A percentile compares a stretch with the other conserved stretches of the same genome.
phyloP scores from a whole-genome alignment of 2,797 vertebrate genomes.

The Xyrichtys novacula region DNA sequence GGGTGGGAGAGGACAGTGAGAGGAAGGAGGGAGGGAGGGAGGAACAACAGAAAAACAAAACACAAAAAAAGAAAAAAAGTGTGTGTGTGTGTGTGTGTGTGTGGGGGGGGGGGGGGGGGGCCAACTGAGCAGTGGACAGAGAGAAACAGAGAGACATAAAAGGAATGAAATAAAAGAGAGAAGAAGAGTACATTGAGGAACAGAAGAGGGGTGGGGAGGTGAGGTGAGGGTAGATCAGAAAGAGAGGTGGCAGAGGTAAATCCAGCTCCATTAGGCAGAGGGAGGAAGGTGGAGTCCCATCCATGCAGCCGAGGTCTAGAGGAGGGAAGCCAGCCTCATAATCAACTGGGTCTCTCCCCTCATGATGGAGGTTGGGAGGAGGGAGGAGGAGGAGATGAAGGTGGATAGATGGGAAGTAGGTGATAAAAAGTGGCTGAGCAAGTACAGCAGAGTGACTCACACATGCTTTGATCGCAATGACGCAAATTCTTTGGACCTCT shows the following conservation, averaged over 20 bases:
- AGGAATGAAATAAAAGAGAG: constrained; percentile 31
- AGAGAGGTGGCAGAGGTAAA: constrained; percentile 37
- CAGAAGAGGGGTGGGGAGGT: constrained; percentile 2
- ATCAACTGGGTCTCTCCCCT: constrained; percentile 58
- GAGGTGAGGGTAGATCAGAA: constrained; percentile 1
- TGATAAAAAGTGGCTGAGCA: constrained; percentile 34
- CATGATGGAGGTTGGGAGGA: constrained; percentile 11
- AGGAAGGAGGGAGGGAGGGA: constrained; percentile 40
- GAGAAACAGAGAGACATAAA: constrained; percentile 30
- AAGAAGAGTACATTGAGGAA: constrained; percentile 3
- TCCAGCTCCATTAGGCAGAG: constrained; percentile 84
- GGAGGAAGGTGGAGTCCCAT: constrained; percentile 43
- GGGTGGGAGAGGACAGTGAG: constrained; percentile 12
- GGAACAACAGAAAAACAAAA: constrained; percentile 71
- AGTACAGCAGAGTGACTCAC: constrained; percentile 14
- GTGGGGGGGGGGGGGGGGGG: too few species aligned
- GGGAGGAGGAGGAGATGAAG: constrained; percentile 30
- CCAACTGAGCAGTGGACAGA: constrained; percentile 53
- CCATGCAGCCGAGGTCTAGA: constrained; percentile 41
- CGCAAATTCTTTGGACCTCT: background rate
- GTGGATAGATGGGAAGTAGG: constrained; percentile 21
- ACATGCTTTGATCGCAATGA: background rate
- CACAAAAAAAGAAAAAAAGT: constrained; percentile 42
- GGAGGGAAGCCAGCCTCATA: constrained; percentile 54
- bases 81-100: too few species aligned